Evolutionary conservation across 2,797 vertebrate species (phyloP).

Genomic region (Tachyglossus aculeatus): DNA sequence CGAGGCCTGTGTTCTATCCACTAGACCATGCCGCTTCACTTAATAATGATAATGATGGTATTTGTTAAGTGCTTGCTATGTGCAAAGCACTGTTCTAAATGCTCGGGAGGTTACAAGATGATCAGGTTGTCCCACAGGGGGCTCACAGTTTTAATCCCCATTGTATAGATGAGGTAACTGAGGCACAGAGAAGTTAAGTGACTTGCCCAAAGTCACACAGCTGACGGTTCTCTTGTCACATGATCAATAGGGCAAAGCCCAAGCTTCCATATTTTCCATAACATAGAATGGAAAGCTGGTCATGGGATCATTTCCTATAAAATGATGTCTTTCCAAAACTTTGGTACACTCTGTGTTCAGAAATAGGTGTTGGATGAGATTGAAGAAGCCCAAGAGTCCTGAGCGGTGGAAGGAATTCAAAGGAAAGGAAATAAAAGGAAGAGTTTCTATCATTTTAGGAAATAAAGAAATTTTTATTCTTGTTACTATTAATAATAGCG

Average conservation of each 20-base stretch:
- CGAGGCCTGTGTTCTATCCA: no score
- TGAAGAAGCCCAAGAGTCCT: background rate
- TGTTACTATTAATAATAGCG: conserved; percentile 36
- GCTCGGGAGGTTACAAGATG: no score
- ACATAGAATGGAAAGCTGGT: background rate
- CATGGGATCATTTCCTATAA: background rate
- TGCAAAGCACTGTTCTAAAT: no score
- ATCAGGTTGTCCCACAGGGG: no score
- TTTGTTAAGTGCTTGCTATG: no score
- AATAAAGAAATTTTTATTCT: conserved; percentile 31
- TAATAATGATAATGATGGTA: no score
- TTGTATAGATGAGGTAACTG: no score
- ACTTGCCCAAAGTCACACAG: no score
- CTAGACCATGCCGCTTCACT: no score
- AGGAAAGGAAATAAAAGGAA: background rate
- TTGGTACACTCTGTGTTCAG: conserved; percentile 14
- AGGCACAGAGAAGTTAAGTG: no score
- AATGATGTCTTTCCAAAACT: conserved; percentile 17
- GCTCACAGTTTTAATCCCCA: no score
- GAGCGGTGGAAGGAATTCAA: background rate
- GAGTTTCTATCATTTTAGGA: background rate
- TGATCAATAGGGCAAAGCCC: conserved; percentile 55
- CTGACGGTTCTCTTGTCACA: no score
- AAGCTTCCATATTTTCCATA: conserved; percentile 41
- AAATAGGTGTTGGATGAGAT: conserved; percentile 6